Evolutionary conservation across 2,113 vertebrate species (phyloP).

Genomic region (Candoia aspera): DNA sequence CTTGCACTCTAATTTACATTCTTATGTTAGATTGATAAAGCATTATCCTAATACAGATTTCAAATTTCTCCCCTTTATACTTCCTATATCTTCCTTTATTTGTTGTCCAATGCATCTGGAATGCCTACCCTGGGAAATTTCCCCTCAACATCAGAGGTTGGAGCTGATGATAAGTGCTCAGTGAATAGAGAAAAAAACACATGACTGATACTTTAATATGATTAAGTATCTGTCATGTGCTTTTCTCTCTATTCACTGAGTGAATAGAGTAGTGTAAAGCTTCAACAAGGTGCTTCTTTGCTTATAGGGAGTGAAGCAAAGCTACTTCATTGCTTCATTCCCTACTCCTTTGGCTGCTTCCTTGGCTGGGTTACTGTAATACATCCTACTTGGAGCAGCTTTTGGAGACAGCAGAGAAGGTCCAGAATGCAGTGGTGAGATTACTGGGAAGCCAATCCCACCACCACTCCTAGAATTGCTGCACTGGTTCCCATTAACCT

Average conservation of each 20-base stretch:
- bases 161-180: background rate
- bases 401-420: no score
- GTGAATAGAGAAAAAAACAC: background rate
- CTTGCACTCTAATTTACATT: background rate
- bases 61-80: background rate
- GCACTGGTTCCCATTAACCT: no score
- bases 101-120: background rate
- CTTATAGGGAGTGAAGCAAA: background rate
- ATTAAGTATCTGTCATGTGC: background rate
- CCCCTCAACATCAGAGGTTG: background rate
- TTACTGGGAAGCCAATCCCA: no score
- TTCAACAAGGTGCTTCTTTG: background rate
- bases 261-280: background rate
- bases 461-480: no score
- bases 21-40: background rate
- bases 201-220: background rate
- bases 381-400: background rate
- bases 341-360: background rate
- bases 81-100: background rate
- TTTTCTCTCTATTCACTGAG: background rate
- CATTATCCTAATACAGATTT: background rate
- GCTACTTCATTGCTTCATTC: background rate
- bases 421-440: no score
- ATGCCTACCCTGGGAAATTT: background rate
- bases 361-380: background rate